These are phyloP conservation scores for Formica selysi DNA, from an alignment of 1,140 invertebrate species.

Conservation along the genomic window DNA sequence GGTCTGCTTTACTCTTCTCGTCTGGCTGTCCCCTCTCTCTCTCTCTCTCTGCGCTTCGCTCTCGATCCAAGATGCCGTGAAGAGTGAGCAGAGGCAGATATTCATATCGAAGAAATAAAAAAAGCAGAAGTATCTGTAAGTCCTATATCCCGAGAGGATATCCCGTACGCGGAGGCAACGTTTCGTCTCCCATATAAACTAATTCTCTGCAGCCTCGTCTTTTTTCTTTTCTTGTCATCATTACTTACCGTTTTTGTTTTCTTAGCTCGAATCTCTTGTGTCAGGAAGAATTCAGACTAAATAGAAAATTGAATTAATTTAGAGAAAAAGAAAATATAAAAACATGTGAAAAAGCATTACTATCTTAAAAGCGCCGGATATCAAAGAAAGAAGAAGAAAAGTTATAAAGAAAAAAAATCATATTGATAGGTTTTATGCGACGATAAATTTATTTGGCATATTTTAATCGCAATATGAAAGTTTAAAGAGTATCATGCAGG, in stretches of 20 bases:
- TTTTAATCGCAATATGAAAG: constrained; percentile 37
- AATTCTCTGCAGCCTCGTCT: background rate
- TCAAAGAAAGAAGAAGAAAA: background rate
- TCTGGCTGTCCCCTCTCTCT: background rate
- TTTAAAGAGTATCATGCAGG: constrained; percentile 45
- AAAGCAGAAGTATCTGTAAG: background rate
- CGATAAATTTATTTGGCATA: constrained; percentile 60
- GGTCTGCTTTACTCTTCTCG: background rate
- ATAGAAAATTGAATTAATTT: constrained; percentile 8
- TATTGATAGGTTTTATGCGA: background rate
- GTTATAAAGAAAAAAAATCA: background rate
- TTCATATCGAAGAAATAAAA: constrained; percentile 29
- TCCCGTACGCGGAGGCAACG: background rate
- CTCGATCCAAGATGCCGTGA: constrained; percentile 18
- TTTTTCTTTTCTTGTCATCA: constrained; percentile 1
- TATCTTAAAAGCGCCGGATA: background rate
- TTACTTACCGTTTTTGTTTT: constrained; percentile 25
- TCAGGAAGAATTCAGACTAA: constrained; percentile 32
- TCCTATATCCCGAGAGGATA: background rate
- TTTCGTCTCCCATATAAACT: constrained; percentile 28
- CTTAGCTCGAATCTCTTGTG: constrained; percentile 17
- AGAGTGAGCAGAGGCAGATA: constrained; percentile 41
- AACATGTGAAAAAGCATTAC: background rate
- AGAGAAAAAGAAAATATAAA: background rate
- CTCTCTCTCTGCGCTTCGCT: constrained; percentile 8